Base-by-base conservation (phyloP, 2,113 vertebrate species). In the Antechinus flavipes region DNA sequence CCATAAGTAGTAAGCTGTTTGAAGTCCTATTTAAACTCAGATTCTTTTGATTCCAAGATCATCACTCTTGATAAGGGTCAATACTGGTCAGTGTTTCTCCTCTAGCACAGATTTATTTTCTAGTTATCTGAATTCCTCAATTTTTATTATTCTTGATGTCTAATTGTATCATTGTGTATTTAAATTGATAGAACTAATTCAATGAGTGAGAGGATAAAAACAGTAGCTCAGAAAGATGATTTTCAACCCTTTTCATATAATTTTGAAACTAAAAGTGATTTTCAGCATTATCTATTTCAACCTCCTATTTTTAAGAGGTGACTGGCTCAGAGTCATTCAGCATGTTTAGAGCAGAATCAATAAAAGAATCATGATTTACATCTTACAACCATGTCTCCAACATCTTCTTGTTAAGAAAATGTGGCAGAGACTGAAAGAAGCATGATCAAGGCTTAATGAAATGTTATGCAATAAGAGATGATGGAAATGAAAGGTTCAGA, bases 141-240 rank as follows among this genome's bases (percentile, higher is more conserved):
- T 4, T 42, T 84, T 84, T 84, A 84, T 42, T 84, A 76, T 84
- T 84, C n/a, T 42, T 42, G 1, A 19, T 84, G 19, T 84, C 68
- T 42, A 84, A 84, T 84, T 84, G 42, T 84, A 84, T 42, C 30
- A n/a, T 68, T 35, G 27, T 10, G 12, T 68, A 68, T 76, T 76
- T n/a, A 35, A 76, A 76, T 1, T n/a, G 61, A n/a, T 76, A 93
- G 9, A 19, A 93, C 55, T 30, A 91, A 95, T 95, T 93, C 93
- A 92, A 1, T 12, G 92, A 53, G 89, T 27, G 35, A 94, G 84
- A 0, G 30, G 4, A 1, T 8, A 95, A 96, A 97, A 92, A n/a
- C 23, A 96, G 27, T 42, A 92, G 49, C 90, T 46, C 27, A 0
- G 89, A 54, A 90, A 93, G 56, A 53, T 25, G 58, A 68, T 68